Conservation (phyloP, 2,113 vertebrate genomes). For the Erythrolamprus reginae region DNA sequence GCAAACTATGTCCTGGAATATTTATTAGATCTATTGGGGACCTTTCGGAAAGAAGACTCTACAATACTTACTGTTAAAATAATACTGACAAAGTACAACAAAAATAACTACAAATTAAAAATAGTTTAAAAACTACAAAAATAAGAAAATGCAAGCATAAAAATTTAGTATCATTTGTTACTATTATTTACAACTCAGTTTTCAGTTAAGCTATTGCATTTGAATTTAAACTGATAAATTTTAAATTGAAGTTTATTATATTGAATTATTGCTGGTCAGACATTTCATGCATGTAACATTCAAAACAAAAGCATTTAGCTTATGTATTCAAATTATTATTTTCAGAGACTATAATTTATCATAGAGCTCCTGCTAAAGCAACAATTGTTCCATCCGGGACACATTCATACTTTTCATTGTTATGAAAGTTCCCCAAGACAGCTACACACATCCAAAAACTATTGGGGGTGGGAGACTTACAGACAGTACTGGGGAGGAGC, state of each 20-base stretch:
- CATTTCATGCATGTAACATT: neutral
- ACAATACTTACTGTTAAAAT: neutral
- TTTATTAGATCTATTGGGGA: neutral
- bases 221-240: neutral
- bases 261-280: neutral
- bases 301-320: neutral
- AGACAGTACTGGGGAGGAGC: neutral
- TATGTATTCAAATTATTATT: neutral
- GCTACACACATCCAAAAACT: neutral
- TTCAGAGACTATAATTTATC: neutral
- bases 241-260: no score
- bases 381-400: neutral
- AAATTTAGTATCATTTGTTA: neutral
- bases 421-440: neutral
- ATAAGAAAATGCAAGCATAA: neutral
- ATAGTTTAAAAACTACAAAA: neutral
- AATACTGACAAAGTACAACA: neutral
- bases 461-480: neutral
- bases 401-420: neutral
- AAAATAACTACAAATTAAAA: neutral
- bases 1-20: no score
- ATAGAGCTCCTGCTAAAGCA: neutral
- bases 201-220: neutral
- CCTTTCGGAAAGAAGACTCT: neutral
- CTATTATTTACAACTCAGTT: neutral